Evolutionary conservation across 1,140 invertebrate genomes (phyloP).

Genomic region (Drosophila nikananu): DNA sequence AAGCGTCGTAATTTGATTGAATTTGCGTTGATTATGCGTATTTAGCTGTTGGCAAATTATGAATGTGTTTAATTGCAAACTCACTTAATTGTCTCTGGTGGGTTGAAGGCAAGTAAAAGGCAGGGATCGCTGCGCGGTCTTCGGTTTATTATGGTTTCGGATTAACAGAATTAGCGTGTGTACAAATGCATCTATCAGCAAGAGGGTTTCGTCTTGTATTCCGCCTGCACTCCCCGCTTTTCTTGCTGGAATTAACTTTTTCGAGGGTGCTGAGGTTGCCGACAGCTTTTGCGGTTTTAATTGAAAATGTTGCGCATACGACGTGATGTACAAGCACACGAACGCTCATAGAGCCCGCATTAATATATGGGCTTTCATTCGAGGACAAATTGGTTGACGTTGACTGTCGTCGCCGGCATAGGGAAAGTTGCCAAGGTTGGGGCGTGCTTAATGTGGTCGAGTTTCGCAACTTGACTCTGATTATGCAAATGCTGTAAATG

Average conservation of each 20-base stretch:
- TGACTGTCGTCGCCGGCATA: conserved; percentile 22
- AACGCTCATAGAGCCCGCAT: conserved; percentile 11
- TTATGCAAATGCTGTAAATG: conserved; percentile 66
- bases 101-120: conserved; percentile 7
- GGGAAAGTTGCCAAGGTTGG: conserved; percentile 58
- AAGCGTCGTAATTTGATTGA: conserved; percentile 79
- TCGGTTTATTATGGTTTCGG: conserved; percentile 72
- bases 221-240: neutral
- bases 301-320: conserved; percentile 78
- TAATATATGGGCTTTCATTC: conserved; percentile 34
- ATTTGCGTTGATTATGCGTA: conserved; percentile 80
- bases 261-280: conserved; percentile 36
- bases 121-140: conserved; percentile 4
- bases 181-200: conserved; percentile 41
- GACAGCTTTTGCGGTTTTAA: conserved; percentile 72
- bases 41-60: conserved; percentile 78
- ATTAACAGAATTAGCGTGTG: conserved; percentile 74
- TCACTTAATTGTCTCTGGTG: conserved; percentile 72
- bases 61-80: conserved; percentile 78
- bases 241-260: conserved; percentile 41
- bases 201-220: neutral
- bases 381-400: conserved; percentile 60
- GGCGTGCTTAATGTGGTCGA: conserved; percentile 56
- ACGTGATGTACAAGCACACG: conserved; percentile 53
- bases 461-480: conserved; percentile 40